Base-by-base conservation (phyloP, 1,140 invertebrate genomes). In the Sinella curviseta region DNA sequence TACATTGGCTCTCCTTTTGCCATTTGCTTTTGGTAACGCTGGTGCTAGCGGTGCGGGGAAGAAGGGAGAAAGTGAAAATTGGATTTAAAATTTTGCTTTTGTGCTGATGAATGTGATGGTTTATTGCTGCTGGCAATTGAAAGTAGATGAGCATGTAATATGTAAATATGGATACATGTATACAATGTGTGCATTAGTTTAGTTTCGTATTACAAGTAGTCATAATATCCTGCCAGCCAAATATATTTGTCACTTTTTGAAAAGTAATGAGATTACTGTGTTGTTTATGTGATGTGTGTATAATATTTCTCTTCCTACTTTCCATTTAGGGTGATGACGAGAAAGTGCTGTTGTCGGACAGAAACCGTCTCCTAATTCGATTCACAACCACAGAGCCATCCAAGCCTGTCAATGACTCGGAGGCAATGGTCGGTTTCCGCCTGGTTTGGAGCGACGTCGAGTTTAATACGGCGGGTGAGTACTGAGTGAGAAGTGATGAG, bases 381-480 rank as follows among this genome's bases (percentile, higher is more conserved):
- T 84, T 82, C 33, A 80, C 77, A 24, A 82, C 81, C 26, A 65
- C 81, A 3, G 78, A 79, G 75, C 78, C 77, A 28, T 77, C 79
- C 28, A 84, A 81, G 54, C 78, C 77, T 67, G 78, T 67, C 36
- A 70, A 73, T 55, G 76, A 48, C 26, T 39, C 74, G 26, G 78
- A 84, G 8, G 76, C 78, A 31, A 77, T 77, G 35, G 79, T 85
- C 48, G 86, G 86, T 1, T 87, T 87, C 77, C 84, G 83, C 79
- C 65, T 87, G 35, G 79, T 86, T 60, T 87, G 86, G 86, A 85
- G 86, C n/a, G 86, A 85, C 36, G 86, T 87, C 28, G 67, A 78
- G 12, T 85, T 85, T 39, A 76, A 83, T 55, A 76, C 81, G 24
- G 78, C 79, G n/a, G 83, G 84, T 84, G 73, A 82, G 39, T 79